phyloP scores from a whole-genome alignment of 2,113 vertebrate genomes.

The Microtus pennsylvanicus region DNA sequence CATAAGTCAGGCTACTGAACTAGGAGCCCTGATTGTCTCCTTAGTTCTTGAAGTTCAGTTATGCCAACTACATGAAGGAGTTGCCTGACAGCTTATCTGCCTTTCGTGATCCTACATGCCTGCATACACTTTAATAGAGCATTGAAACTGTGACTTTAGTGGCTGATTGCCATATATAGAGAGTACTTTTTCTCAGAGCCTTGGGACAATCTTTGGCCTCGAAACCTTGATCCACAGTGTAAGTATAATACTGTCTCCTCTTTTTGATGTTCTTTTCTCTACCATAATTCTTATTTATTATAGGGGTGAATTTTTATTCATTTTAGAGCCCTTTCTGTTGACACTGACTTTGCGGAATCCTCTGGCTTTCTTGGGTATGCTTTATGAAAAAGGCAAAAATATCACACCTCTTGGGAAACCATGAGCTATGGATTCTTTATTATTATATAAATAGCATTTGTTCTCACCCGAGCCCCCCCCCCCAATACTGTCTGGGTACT shows the following conservation, averaged over 20 bases:
- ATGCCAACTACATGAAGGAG: conserved; percentile 47
- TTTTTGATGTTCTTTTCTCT: neutral
- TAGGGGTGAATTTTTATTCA: neutral
- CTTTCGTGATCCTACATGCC: conserved; percentile 83
- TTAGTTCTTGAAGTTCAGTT: conserved; percentile 60
- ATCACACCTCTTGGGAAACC: neutral
- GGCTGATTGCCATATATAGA: conserved; percentile 66
- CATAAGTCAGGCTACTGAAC: conserved; percentile 16
- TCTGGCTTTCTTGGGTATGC: neutral
- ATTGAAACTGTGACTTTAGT: conserved; percentile 83
- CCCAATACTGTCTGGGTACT: neutral
- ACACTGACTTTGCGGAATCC: conserved; percentile 25
- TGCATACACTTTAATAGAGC: conserved; percentile 82
- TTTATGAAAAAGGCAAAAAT: neutral
- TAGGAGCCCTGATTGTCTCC: conserved; percentile 32
- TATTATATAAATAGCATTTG: neutral
- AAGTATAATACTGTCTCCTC: neutral
- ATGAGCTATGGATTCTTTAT: neutral
- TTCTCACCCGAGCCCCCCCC: neutral
- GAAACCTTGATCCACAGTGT: neutral
- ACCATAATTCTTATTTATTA: conserved; percentile 6
- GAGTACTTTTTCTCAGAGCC: conserved; percentile 37
- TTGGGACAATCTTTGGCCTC: conserved; percentile 62
- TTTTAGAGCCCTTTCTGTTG: neutral
- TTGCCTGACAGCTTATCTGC: conserved; percentile 70